Evolutionary conservation across 2,888 invertebrate genomes (phyloP).

Genomic region (Dryocosmus kuriphilus): DNA sequence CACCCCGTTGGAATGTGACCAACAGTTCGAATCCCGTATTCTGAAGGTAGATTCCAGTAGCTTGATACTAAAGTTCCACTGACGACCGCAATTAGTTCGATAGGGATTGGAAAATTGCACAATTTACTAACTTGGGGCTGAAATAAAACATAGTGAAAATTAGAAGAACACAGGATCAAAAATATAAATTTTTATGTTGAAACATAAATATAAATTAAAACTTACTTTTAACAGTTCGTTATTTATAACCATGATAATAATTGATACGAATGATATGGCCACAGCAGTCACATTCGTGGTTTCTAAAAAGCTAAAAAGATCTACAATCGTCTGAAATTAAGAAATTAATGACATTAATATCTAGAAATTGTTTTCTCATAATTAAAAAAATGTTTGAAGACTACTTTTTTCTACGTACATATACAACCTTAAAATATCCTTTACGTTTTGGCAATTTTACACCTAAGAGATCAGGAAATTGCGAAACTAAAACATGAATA

Average conservation of each 20-base stretch:
- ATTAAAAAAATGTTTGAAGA: constrained; percentile 39
- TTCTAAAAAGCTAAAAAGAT: constrained; percentile 80
- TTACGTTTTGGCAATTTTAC: constrained; percentile 79
- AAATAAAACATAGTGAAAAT: constrained; percentile 59
- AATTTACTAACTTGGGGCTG: constrained; percentile 81
- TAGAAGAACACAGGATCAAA: constrained; percentile 24
- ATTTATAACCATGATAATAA: constrained; percentile 81
- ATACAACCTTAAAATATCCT: constrained; percentile 82
- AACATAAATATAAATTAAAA: constrained; percentile 20
- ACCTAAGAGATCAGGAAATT: constrained; percentile 83
- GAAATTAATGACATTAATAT: constrained; percentile 29
- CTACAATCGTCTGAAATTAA: constrained; percentile 80
- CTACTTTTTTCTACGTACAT: constrained; percentile 75
- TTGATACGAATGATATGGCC: constrained; percentile 82
- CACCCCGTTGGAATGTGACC: constrained; percentile 85
- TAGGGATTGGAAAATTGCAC: constrained; percentile 85
- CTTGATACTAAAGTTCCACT: constrained; percentile 84
- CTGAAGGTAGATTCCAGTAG: constrained; percentile 79
- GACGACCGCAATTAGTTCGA: constrained; percentile 86
- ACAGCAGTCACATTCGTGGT: constrained; percentile 82
- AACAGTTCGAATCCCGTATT: constrained; percentile 80
- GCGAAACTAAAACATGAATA: constrained; percentile 90
- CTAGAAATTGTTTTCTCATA: constrained; percentile 27
- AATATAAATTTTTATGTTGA: constrained; percentile 27
- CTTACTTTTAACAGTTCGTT: constrained; percentile 84